Evolutionary conservation across 2,797 vertebrate species (phyloP).

Genomic region (Pseudochirops corinnae): DNA sequence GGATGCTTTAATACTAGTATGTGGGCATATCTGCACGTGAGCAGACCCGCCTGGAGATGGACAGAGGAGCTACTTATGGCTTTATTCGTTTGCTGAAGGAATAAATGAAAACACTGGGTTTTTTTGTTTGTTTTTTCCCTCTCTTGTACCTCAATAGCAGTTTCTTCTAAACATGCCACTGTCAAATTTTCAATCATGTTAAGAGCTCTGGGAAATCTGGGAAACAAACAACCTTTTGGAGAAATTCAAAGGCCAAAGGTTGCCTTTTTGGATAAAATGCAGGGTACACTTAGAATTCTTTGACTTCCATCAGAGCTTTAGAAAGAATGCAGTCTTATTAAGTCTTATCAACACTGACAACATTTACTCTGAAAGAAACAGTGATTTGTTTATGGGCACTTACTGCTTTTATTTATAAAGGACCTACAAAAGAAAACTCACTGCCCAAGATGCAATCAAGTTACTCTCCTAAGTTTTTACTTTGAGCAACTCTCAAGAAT

Average conservation of each 20-base stretch:
- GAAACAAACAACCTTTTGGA: constrained; percentile 67
- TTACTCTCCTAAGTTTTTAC: neutral
- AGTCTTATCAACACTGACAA: constrained; percentile 55
- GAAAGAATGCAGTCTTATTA: constrained; percentile 47
- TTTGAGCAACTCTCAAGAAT: neutral
- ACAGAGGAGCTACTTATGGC: constrained; percentile 58
- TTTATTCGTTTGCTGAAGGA: constrained; percentile 76
- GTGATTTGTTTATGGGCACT: constrained; percentile 43
- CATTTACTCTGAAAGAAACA: constrained; percentile 65
- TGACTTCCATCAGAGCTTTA: constrained; percentile 57
- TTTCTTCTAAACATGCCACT: constrained; percentile 68
- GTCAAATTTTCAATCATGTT: constrained; percentile 65
- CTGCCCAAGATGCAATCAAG: constrained; percentile 8
- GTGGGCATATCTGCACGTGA: too few species aligned
- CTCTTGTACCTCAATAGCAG: constrained; percentile 57
- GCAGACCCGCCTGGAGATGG: too few species aligned
- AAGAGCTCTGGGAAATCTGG: constrained; percentile 59
- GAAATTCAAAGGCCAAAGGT: constrained; percentile 54
- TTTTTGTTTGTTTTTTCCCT: neutral
- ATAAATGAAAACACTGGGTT: constrained; percentile 54
- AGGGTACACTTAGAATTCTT: constrained; percentile 27
- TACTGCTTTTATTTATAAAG: constrained; percentile 31
- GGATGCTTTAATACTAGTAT: too few species aligned
- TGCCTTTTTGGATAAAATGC: constrained; percentile 70
- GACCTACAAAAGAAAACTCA: constrained; percentile 13